These are phyloP conservation scores for Ommatoiulus sabulosus DNA, from an alignment of 2,888 invertebrate genomes.

Conservation along the genomic window DNA sequence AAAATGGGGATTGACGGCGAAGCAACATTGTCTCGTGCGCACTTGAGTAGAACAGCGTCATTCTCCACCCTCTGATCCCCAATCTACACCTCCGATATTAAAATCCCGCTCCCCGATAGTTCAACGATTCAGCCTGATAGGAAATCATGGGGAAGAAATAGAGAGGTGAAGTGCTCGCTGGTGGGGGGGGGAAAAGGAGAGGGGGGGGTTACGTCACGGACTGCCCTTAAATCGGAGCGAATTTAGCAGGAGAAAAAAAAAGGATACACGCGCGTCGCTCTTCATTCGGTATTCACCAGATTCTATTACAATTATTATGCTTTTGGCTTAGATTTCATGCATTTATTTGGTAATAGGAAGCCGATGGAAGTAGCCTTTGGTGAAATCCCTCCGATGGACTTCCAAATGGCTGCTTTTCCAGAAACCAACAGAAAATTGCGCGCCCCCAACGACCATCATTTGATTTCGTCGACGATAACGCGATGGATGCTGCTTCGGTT, in stretches of 20 bases:
- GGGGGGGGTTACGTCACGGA: background rate
- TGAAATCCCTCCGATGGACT: background rate
- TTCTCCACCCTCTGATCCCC: constrained; percentile 39
- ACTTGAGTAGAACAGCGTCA: constrained; percentile 52
- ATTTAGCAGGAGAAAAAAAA: constrained; percentile 18
- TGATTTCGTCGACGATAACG: background rate
- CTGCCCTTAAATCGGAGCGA: background rate
- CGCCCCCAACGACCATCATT: background rate
- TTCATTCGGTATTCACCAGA: constrained; percentile 21
- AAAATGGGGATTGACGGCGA: constrained; percentile 44
- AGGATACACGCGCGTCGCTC: background rate
- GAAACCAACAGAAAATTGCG: background rate
- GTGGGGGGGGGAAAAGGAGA: background rate
- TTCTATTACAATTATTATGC: constrained; percentile 48
- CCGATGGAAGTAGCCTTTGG: constrained; percentile 13
- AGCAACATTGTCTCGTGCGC: constrained; percentile 56
- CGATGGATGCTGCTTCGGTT: background rate
- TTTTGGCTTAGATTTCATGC: constrained; percentile 25
- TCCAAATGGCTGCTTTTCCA: background rate
- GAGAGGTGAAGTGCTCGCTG: background rate
- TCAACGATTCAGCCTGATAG: constrained; percentile 20
- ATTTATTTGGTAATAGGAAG: constrained; percentile 22
- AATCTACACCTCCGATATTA: constrained; percentile 43
- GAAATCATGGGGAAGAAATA: background rate
- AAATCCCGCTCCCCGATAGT: background rate